Evolutionary conservation across 2,888 invertebrate genomes (phyloP), one percentile per base, ranked within the genome.

Genomic region (Leptura quadrifasciata): DNA sequence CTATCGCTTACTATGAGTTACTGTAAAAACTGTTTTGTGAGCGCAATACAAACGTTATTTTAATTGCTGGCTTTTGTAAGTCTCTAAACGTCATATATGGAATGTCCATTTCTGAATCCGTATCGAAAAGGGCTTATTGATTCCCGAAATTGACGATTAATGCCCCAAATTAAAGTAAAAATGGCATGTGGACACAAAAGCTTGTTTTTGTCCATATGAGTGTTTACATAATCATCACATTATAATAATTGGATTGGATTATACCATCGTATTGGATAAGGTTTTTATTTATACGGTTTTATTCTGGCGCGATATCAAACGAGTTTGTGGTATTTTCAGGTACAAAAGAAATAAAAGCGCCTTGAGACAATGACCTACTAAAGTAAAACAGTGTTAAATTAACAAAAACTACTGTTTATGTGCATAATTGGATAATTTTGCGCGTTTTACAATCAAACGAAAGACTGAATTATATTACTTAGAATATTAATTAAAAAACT

Each of bases 331-430:
- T 35, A 27, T 63, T 39, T 39, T 2, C 60, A 60, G 60, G 20
- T 63, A 63, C 20, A 39, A 5, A 63, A 63, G 63, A 63, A 61
- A n/a, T 21, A 63, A 9, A 27, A 63, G 47, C 39, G 12, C 63
- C 63, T 63, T 63, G 63, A 58, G 58, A 21, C 63, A 63, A 63
- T 63, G 63, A 63, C 63, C 63, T 35, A 63, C 63, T 63, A 63
- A 63, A 39, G 63, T 35, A 20, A 35, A 20, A 27, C 27, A 39
- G 0, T 63, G 39, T 63, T 63, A 39, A 63, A 63, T 63, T 63
- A 12, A 63, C 39, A 63, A 63, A 18, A 21, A 39, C 39, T 47
- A 39, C 39, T 39, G 3, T 47, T 47, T 47, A 4, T 47, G n/a
- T 0, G 47, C 5, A n/a, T n/a, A 47, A 15, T n/a, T 47, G 47